Evolutionary conservation across 2,113 vertebrate genomes (phyloP).

Genomic region (Abramis brama): DNA sequence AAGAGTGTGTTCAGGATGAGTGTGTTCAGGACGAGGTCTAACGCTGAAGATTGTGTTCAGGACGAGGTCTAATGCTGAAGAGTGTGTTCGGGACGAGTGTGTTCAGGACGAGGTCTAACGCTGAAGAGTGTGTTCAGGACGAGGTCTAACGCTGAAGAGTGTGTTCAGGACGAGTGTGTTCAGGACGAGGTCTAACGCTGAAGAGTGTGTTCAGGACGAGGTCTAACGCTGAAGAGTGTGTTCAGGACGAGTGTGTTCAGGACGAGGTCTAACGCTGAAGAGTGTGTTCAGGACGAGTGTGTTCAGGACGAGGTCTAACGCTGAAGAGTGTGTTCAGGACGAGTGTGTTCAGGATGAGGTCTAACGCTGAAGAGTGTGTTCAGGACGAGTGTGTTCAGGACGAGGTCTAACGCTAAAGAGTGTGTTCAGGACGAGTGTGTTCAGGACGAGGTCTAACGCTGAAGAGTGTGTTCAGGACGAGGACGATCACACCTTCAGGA

Average conservation of each 20-base stretch:
- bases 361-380: background rate
- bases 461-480: slow-evolving; percentile 39
- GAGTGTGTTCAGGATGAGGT: slow-evolving; percentile 47
- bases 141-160: too few species aligned
- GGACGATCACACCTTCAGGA: too few species aligned
- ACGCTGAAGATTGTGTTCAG: too few species aligned
- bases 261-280: background rate
- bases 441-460: slow-evolving; percentile 47
- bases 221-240: background rate
- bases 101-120: too few species aligned
- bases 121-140: slow-evolving; percentile 58
- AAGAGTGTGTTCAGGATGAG: too few species aligned
- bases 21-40: too few species aligned
- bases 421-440: slow-evolving; percentile 59
- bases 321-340: slow-evolving; percentile 47
- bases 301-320: slow-evolving; percentile 52
- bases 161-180: slow-evolving; percentile 56
- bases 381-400: slow-evolving; percentile 57
- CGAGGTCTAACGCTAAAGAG: too few species aligned
- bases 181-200: slow-evolving; percentile 45
- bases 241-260: slow-evolving; percentile 53
- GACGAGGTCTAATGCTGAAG: too few species aligned
- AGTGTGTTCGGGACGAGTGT: too few species aligned
- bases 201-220: slow-evolving; percentile 57
- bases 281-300: slow-evolving; percentile 20